These are phyloP conservation scores for Chelmon rostratus DNA, from an alignment of 2,797 vertebrate genomes.

Conservation along the genomic window DNA sequence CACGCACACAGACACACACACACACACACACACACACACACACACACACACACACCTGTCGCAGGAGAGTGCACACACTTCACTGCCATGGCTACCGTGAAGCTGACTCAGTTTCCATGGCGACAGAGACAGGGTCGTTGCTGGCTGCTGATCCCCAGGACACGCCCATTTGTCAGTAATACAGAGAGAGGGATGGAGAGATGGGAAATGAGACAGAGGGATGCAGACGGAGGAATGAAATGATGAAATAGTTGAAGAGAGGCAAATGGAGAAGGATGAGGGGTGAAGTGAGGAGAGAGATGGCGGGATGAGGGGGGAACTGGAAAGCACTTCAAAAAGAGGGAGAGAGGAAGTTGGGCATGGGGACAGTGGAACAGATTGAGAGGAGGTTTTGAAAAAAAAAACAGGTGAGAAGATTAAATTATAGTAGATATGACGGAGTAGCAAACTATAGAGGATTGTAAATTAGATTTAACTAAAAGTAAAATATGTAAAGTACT, in stretches of 20 bases:
- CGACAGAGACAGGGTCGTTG: slow-evolving; percentile 65
- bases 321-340: not conserved
- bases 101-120: slow-evolving; percentile 84
- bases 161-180: slow-evolving; percentile 56
- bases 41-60: slow-evolving; percentile 58
- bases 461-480: not conserved
- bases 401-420: not conserved
- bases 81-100: slow-evolving; percentile 71
- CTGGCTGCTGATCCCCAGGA: slow-evolving; percentile 64
- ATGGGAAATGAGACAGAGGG: not conserved
- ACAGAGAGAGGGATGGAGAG: not conserved
- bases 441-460: not conserved
- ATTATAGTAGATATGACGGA: not conserved
- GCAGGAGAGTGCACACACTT: slow-evolving; percentile 56
- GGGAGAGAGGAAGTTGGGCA: not conserved
- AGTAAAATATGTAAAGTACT: too few species aligned
- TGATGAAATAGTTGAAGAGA: slow-evolving; percentile 11
- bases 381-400: not conserved
- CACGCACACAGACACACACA: slow-evolving; percentile 25
- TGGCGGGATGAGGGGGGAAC: not conserved
- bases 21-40: not conserved
- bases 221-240: not conserved
- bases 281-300: not conserved
- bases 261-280: slow-evolving; percentile 12
- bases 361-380: not conserved